Base-by-base conservation (phyloP, 2,113 vertebrate genomes). In the Mohoua ochrocephala region DNA sequence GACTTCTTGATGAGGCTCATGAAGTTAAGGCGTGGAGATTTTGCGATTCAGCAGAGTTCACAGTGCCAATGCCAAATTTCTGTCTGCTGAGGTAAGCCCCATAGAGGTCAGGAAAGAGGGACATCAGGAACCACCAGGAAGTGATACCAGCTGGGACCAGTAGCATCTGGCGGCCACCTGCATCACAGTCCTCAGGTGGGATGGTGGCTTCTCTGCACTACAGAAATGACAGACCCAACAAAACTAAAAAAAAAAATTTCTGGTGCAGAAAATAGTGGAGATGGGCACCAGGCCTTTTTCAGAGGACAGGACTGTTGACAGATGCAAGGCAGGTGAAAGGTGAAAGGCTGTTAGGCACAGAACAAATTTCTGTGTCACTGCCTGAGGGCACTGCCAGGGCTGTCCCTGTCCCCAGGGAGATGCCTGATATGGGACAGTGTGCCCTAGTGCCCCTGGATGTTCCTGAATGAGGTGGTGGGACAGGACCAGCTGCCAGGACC, bases 11-110 rank as follows among this genome's bases (percentile, higher is more conserved):
- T 5, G 10, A 95, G 21, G 13, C 15, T 67, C 52, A 18, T 33
- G 41, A 82, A 83, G 87, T 85, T 44, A 73, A 91, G 35, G 26
- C 2, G 0, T 64, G 31, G 27, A 47, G 33, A 54, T 82, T 70
- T 71, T 45, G 70, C 1, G 0, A 23, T 61, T 42, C 18, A 7
- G 1, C 10, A 50, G 7, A 53, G 8, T 21, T 22, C 52, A 27
- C 26, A 71, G 23, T 10, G 27, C 44, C 31, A 54, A 45, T 11
- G 31, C 7, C 2, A 33, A 83, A 73, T 42, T 83, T 91, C 59
- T 65, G n/a, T 59, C 33, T 41, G 47, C 13, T 0, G 0, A 33
- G 10, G 6, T 39, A 15, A 75, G 13, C 5, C 12, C 8, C 0
- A 0, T 6, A 76, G 8, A 71, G 5, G 16, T 54, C 3, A 8